phyloP scores from a whole-genome alignment of 1,140 invertebrate species.

The Drosophila sp. region DNA sequence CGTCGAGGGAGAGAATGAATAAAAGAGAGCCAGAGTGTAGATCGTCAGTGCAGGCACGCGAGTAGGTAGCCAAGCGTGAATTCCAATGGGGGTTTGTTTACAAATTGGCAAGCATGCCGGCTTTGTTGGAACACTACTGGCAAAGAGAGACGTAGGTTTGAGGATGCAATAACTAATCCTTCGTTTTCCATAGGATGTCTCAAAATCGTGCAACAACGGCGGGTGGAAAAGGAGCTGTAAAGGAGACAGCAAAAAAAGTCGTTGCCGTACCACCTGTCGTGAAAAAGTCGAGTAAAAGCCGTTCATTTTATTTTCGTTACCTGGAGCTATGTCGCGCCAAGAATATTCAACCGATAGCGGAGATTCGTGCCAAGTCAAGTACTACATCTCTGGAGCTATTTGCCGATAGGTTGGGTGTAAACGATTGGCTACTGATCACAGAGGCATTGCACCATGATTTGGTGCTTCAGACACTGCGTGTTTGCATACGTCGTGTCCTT shows the following conservation, averaged over 20 bases:
- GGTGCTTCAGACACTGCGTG: conserved; percentile 84
- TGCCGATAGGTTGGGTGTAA: conserved; percentile 86
- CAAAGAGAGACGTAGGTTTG: background rate
- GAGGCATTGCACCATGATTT: conserved; percentile 85
- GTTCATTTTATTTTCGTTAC: conserved; percentile 79
- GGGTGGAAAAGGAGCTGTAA: conserved; percentile 18
- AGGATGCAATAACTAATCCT: background rate
- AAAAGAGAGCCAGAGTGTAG: conserved; percentile 12
- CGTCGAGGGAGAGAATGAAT: conserved; percentile 20
- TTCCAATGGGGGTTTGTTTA: conserved; percentile 70
- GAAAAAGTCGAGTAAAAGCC: conserved; percentile 70
- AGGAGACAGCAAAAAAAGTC: conserved; percentile 42
- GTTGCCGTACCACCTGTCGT: conserved; percentile 44
- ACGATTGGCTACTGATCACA: conserved; percentile 86
- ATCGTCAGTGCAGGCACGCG: conserved; percentile 59
- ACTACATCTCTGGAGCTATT: conserved; percentile 84
- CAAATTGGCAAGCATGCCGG: conserved; percentile 46
- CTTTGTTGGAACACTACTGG: conserved; percentile 12
- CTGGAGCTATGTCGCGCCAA: conserved; percentile 76
- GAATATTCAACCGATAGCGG: conserved; percentile 66
- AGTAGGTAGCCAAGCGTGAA: conserved; percentile 74
- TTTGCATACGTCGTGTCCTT: conserved; percentile 82
- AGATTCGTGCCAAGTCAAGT: conserved; percentile 81
- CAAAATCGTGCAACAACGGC: conserved; percentile 12
- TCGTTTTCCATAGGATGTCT: conserved; percentile 38